Evolutionary conservation across 2,797 vertebrate species (phyloP).

Genomic region (Hoplostethus atlanticus): DNA sequence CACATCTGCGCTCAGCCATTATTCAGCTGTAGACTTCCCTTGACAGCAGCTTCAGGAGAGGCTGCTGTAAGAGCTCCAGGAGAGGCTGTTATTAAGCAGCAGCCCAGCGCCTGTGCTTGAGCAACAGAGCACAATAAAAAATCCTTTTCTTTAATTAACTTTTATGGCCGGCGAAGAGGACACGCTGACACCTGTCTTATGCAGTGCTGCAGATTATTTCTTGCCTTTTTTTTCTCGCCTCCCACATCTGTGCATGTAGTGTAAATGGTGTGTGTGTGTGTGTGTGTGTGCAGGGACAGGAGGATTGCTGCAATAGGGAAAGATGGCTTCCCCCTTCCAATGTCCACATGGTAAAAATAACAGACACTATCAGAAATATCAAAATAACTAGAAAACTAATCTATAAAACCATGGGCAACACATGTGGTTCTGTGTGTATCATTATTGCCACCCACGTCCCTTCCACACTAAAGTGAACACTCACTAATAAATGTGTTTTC

Average conservation of each 20-base stretch:
- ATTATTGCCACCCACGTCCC: constrained; percentile 27
- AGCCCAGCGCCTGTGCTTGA: constrained; percentile 57
- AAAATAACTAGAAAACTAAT: constrained; percentile 21
- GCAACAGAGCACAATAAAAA: constrained; percentile 78
- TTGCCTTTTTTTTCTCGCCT: constrained; percentile 23
- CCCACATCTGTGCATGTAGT: constrained; percentile 39
- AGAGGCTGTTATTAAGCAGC: constrained; percentile 73
- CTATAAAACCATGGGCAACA: constrained; percentile 5
- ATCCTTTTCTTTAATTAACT: constrained; percentile 84
- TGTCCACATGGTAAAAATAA: constrained; percentile 15
- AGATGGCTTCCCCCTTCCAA: constrained; percentile 15
- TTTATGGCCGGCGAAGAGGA: constrained; percentile 80
- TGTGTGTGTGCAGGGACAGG: constrained; percentile 13
- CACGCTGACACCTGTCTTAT: constrained; percentile 79
- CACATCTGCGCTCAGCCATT: constrained; percentile 60
- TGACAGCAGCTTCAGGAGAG: constrained; percentile 73
- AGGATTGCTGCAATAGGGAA: constrained; percentile 34
- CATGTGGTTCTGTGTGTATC: constrained; percentile 12
- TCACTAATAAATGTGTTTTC: constrained; percentile 50
- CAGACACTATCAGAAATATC: constrained; percentile 22
- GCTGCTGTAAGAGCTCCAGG: constrained; percentile 53
- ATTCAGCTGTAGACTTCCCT: constrained; percentile 58
- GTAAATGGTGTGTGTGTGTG: constrained; percentile 14
- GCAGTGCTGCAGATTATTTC: constrained; percentile 67
- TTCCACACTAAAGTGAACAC: constrained; percentile 22